Base-by-base conservation (phyloP, 2,113 vertebrate genomes). In the Coracopsis vasa region DNA sequence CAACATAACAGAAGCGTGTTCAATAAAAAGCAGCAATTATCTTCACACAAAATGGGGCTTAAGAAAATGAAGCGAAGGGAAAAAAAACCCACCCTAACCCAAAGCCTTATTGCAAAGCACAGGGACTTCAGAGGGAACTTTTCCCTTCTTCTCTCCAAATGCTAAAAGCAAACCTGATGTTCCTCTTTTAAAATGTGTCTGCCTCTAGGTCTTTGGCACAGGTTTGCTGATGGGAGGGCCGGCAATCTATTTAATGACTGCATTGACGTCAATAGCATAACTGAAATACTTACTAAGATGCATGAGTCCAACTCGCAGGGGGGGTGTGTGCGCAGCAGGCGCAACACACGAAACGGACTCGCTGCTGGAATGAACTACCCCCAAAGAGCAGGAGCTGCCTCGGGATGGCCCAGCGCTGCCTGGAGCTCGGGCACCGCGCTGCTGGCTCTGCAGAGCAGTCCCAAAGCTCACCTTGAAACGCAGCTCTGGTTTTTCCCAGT, bases 231-330 rank as follows among this genome's bases (percentile, higher is more conserved):
- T 98, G 98, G 98, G 98, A 99, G 98, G 99, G 98, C 98, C 98
- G 92, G 97, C 98, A 98, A 98, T 98, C 97, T 98, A 98, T 98
- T 99, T 99, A 99, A 99, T 99, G 98, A 99, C 99, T 99, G 97
- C 98, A 98, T 99, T 99, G 99, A 99, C 99, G 99, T 99, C 99
- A 99, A 99, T 99, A 98, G 98, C 99, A 99, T 99, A 99, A 99
- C 99, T 99, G 99, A 99, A 99, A 99, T 99, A 99, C 98, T 99
- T 99, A 99, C 98, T 98, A 98, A 98, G 98, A 98, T 97, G 98
- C 98, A 98, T 92, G 98, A 98, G 98, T 98, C 98, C 98, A 99
- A 98, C 98, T 98, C 98, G 97, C 97, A 87, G 95, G 95, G 98
- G 97, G 97, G 92, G 97, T 96, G 97, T 97, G 98, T 94, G 97